Percentiles rank a stretch among this genome's conserved stretches.
Conservation (phyloP, 2,113 vertebrate species). For the Ceuthmochares aereus region DNA sequence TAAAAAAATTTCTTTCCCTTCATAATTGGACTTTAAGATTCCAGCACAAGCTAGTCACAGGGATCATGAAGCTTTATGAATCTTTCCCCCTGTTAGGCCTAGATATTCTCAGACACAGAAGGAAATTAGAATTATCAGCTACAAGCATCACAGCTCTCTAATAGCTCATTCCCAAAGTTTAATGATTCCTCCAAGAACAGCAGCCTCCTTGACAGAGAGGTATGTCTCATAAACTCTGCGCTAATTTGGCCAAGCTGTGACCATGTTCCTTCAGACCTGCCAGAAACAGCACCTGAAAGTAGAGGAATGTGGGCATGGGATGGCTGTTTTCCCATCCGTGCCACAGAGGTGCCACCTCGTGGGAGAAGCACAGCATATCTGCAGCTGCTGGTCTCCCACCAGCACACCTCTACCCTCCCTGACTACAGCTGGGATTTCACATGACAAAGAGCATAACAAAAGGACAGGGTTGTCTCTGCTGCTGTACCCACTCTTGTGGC, state of each 20-base stretch:
- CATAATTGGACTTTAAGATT: neutral
- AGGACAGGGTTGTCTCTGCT: neutral
- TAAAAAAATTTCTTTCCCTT: neutral
- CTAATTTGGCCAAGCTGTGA: neutral
- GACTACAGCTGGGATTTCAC: neutral
- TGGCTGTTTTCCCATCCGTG: neutral
- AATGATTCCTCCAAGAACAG: neutral
- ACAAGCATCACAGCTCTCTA: neutral
- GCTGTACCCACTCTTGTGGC: neutral
- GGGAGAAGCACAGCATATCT: neutral
- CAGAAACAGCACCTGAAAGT: neutral
- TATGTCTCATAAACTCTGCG: neutral
- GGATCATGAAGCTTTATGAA: neutral
- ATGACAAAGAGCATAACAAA: neutral
- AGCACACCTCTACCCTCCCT: neutral
- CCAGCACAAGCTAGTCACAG: neutral
- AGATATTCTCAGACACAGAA: neutral
- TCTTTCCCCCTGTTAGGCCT: neutral
- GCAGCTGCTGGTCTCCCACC: neutral
- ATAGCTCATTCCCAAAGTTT: neutral
- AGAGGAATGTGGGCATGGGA: neutral
- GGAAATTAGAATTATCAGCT: neutral
- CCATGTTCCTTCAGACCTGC: neutral
- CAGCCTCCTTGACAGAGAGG: neutral
- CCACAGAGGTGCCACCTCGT: neutral